Percentiles rank a stretch among this genome's conserved stretches.
Conservation (phyloP, 2,888 invertebrate genomes). For the Cerastis leucographa region DNA sequence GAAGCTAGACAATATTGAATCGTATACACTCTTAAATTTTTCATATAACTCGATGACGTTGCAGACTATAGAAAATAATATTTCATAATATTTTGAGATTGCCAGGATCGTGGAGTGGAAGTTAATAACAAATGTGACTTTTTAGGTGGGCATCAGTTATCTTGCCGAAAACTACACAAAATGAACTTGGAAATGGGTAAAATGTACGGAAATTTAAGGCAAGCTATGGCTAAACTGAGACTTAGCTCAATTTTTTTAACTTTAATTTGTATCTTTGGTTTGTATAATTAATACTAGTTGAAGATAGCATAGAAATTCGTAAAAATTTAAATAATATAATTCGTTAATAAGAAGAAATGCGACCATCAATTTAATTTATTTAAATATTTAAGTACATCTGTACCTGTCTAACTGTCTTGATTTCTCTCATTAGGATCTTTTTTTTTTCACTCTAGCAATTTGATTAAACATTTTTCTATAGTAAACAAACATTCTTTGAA, state of each 20-base stretch:
- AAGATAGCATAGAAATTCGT: too few relatives aligned
- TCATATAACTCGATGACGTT: constrained; percentile 36
- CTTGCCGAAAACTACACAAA: background rate
- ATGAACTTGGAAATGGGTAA: constrained; percentile 9
- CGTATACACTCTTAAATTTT: constrained; percentile 7
- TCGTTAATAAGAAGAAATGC: background rate
- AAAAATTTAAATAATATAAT: too few relatives aligned
- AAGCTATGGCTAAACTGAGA: background rate
- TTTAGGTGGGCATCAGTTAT: background rate
- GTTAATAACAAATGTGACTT: constrained; percentile 36
- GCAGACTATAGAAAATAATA: constrained; percentile 18
- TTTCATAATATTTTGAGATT: background rate
- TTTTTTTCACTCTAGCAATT: background rate
- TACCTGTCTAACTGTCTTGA: background rate
- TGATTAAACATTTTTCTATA: background rate
- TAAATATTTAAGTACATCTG: background rate
- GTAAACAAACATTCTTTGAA: constrained; percentile 1
- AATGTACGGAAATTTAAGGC: background rate
- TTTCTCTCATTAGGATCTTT: background rate
- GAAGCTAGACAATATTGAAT: constrained; percentile 9
- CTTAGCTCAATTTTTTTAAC: background rate
- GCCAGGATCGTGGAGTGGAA: constrained; percentile 8
- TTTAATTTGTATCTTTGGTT: background rate
- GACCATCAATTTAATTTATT: background rate
- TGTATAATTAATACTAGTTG: background rate